Evolutionary conservation across 1,140 invertebrate genomes (phyloP), one percentile per base, ranked within the genome.

Genomic region (Temnothorax longispinosus): DNA sequence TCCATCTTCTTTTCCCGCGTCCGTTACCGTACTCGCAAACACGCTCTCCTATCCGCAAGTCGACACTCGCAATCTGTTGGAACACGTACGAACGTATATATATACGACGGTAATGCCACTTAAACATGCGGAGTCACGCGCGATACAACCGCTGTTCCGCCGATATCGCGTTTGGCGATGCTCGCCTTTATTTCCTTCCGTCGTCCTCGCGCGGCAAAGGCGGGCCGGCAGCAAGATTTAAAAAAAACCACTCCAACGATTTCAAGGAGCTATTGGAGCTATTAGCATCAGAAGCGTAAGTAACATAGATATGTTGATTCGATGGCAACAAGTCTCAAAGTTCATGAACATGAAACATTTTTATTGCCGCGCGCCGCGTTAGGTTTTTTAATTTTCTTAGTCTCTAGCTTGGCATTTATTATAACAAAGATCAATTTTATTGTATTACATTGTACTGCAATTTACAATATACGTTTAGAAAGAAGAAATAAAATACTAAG

Each of bases 61-160:
- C 58, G 58, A 69, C 76, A 86, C 60, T 86, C 50, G 84, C 84
- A 86, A 81, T 80, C 47, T 78, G 47, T 62, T 81, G 76, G 50
- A 81, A 86, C 87, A 86, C 52, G 52, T 87, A 85, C 74, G 54
- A 41, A 52, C 56, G 47, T 74, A 80, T 71, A 65, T 71, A 65
- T 80, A 76, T 76, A 75, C 44, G 60, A 87, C 52, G 47, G n/a
- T 69, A 85, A 87, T 85, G 81, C 72, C 85, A 87, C 86, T 92
- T 91, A 88, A 90, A 88, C 89, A 92, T 92, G 92, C 92, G 88
- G 85, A 88, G 88, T 88, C 92, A 93, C 90, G 92, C 81, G 91
- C 91, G 80, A 91, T 88, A 89, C 88, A 91, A 60, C 85, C 89
- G 85, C 67, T 74, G 86, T 80, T 81, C 85, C 74, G 52, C 67